phyloP scores from a whole-genome alignment of 35 echinoderm and acorn worm species.

The Holothuria glaberrima region DNA sequence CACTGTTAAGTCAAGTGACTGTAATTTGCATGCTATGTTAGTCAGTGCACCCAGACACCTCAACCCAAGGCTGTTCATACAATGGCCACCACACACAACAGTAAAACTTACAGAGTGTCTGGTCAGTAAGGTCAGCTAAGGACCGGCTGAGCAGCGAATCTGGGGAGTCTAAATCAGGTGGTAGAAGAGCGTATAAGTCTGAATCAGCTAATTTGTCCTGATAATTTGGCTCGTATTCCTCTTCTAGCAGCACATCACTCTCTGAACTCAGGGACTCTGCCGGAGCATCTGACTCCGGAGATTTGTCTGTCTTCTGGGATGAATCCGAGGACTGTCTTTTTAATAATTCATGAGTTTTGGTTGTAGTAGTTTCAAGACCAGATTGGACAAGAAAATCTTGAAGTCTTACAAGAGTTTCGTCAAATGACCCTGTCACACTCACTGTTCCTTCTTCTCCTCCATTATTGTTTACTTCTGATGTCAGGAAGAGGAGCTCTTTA shows the following conservation, averaged over 20 bases:
- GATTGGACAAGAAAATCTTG: conserved; percentile 48
- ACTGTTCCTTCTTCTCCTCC: not conserved
- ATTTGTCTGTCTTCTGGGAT: conserved; percentile 52
- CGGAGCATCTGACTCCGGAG: conserved; percentile 52
- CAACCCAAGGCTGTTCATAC: no score
- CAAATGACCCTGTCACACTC: conserved; percentile 34
- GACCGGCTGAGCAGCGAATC: conserved; percentile 89
- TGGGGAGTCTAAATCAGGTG: conserved; percentile 87
- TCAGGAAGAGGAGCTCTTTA: conserved; percentile 67
- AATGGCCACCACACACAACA: no score
- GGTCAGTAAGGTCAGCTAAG: conserved; percentile 89
- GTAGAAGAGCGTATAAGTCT: conserved; percentile 84
- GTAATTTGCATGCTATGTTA: no score
- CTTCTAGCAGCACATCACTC: conserved; percentile 76
- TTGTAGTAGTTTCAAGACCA: conserved; percentile 53
- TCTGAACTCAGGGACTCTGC: conserved; percentile 41
- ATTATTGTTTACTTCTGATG: conserved; percentile 56
- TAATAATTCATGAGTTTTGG: conserved; percentile 19
- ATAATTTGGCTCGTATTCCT: conserved; percentile 77
- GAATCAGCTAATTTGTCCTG: conserved; percentile 87
- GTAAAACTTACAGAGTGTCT: conserved; percentile 5
- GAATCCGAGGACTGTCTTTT: conserved; percentile 49
- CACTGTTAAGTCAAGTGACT: no score
- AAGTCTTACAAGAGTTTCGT: conserved; percentile 33
- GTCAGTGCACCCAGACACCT: no score